Percentiles rank a stretch among this genome's conserved stretches.
These are phyloP conservation scores for Pipistrellus pygmaeus DNA, from an alignment of 2,797 vertebrate species.

Conservation along the genomic window DNA sequence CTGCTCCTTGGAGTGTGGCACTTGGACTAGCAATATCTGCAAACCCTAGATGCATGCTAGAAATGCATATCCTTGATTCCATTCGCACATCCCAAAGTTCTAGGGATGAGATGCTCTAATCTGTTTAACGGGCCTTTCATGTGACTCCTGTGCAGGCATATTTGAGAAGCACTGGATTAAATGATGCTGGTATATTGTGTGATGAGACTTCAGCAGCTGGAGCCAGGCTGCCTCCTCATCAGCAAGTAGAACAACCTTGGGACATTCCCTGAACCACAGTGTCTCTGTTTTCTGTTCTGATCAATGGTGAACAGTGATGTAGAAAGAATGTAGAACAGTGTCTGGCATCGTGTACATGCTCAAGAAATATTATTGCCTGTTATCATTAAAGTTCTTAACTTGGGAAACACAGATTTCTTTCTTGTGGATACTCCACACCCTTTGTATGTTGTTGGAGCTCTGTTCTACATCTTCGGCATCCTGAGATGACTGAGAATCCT, in stretches of 20 bases:
- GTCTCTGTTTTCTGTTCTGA: slow-evolving; percentile 22
- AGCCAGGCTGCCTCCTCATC: neutral
- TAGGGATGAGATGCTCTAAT: neutral
- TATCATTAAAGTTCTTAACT: neutral
- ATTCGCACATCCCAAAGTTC: neutral
- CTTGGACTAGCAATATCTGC: neutral
- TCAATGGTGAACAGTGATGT: neutral
- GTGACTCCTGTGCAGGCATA: neutral
- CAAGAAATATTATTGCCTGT: neutral
- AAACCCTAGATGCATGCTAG: neutral
- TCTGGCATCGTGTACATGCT: neutral
- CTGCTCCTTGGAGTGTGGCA: neutral
- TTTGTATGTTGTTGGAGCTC: neutral
- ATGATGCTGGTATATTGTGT: neutral
- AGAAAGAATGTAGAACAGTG: neutral
- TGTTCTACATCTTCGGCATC: neutral
- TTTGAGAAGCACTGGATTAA: slow-evolving; percentile 10
- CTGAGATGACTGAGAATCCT: neutral
- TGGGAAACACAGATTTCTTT: neutral
- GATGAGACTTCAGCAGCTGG: neutral
- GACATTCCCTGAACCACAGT: neutral
- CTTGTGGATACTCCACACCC: neutral
- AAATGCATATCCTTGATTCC: neutral
- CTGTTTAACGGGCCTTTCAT: neutral
- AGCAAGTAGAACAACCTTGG: neutral